Conservation (phyloP, 2,113 vertebrate species). For the Corythaixoides concolor region DNA sequence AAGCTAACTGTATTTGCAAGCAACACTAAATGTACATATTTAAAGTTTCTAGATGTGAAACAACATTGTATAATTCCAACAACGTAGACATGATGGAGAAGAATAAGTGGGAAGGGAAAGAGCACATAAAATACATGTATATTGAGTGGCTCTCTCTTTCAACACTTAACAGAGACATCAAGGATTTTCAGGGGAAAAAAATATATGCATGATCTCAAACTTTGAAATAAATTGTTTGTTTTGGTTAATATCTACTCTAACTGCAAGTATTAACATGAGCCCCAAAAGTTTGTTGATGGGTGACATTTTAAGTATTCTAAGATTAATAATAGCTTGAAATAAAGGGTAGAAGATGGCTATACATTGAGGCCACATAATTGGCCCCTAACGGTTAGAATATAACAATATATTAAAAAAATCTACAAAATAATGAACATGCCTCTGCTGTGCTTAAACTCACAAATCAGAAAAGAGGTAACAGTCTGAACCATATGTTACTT, state of each 20-base stretch:
- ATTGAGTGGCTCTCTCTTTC: not conserved
- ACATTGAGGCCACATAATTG: not conserved
- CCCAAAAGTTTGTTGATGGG: not conserved
- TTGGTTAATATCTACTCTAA: not conserved
- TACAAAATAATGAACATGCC: not conserved
- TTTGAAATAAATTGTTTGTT: not conserved
- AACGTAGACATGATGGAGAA: not conserved
- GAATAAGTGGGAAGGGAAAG: not conserved
- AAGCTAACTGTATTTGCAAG: fast-evolving
- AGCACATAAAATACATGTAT: not conserved
- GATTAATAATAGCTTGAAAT: not conserved
- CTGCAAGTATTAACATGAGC: not conserved
- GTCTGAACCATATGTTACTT: not conserved
- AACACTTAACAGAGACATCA: not conserved
- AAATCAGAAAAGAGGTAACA: not conserved
- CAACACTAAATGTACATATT: not conserved
- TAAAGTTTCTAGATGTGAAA: not conserved
- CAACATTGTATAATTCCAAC: not conserved
- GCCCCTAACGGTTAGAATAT: not conserved
- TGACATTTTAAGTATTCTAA: not conserved
- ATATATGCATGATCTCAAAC: not conserved
- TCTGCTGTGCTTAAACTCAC: not conserved
- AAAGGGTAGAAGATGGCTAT: not conserved
- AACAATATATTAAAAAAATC: not conserved
- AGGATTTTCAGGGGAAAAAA: not conserved